Base-by-base conservation (phyloP, 2,113 vertebrate species). In the Aegypius monachus region DNA sequence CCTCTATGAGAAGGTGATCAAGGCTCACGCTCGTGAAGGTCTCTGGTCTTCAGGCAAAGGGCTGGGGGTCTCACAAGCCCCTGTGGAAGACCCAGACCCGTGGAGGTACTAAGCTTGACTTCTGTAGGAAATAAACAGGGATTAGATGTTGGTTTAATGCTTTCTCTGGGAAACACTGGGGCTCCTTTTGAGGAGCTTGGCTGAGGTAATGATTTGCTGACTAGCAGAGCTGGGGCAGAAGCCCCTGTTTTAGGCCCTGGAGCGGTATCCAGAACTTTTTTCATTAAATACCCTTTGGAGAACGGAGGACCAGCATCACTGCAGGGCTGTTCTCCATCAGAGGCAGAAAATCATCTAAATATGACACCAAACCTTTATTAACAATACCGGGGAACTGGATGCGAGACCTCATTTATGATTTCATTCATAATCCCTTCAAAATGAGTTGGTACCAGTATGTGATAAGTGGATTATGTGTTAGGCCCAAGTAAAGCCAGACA, bases 391-490 rank as follows among this genome's bases (percentile, higher is more conserved):
- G 89, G 94, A 97, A 96, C 94, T 88, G 97, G 97, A 98, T 26
- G 93, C 43, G 20, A 96, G 97, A 87, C 96, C 97, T 98, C 96
- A 87, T 96, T 96, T 96, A 97, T 97, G 95, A 98, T 98, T 98
- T 98, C 96, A 85, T 97, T 97, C 96, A 96, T 98, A 98, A 98
- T 98, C 98, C 97, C 97, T 98, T 98, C 97, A 97, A 98, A 98
- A 98, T 98, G 97, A 98, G 97, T 98, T 96, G 97, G 97, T 97
- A 98, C 97, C 72, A 98, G 95, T 97, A 97, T 98, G 98, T 97
- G 97, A 98, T 98, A 98, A 98, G 98, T 98, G 98, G 98, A 98
- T 98, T 98, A 98, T 97, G 96, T 95, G 89, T 90, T 97, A 98
- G 98, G 97, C 98, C 97, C 97, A 97, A 97, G 97, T 96, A 98